Base-by-base conservation (phyloP, 1,140 invertebrate species). In the Epicauta chinensis region DNA sequence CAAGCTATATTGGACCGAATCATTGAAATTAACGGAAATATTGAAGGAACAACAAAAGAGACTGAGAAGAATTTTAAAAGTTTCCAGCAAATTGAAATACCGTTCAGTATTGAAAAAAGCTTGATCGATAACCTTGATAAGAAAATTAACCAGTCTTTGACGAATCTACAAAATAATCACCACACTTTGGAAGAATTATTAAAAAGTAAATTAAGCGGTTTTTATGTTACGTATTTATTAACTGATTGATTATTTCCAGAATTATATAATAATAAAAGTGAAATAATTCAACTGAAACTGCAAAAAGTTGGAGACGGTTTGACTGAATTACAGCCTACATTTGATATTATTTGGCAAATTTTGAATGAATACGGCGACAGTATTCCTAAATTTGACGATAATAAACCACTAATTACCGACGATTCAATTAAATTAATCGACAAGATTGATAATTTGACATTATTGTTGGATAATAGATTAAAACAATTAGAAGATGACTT, bases 161-260 rank as follows among this genome's bases (percentile, higher is more conserved):
- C 12, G 6, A 29, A 23, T 12, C 16, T 47, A 13, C 36, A 17
- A 14, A 34, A 47, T 9, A 47, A 47, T 29, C 11, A 16, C 2
- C 16, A 38, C 1, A 12, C 10, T 1, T 12, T 47, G 5, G 30
- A 47, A 14, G 10, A 17, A 9, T 16, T 47, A 11, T 38, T 47
- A 23, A n/a, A 17, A 47, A 34, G 45, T 47, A n/a, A n/a, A n/a
- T n/a, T n/a, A n/a, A n/a, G n/a, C n/a, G 31, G 13, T 44, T 31
- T 7, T 12, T 36, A 6, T 7, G 6, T 41, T 41, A 35, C n/a
- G 17, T 7, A 13, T 34, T 9, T 11, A 46, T 9, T 4, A 14
- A 45, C 16, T 15, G 13, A 16, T 15, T 15, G n/a, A 13, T 46
- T 15, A 3, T 2, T 47, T 47, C 29, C 30, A 47, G 45, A 12